These are phyloP conservation scores for Steatornis caripensis DNA, from an alignment of 2,113 vertebrate genomes.

Conservation along the genomic window DNA sequence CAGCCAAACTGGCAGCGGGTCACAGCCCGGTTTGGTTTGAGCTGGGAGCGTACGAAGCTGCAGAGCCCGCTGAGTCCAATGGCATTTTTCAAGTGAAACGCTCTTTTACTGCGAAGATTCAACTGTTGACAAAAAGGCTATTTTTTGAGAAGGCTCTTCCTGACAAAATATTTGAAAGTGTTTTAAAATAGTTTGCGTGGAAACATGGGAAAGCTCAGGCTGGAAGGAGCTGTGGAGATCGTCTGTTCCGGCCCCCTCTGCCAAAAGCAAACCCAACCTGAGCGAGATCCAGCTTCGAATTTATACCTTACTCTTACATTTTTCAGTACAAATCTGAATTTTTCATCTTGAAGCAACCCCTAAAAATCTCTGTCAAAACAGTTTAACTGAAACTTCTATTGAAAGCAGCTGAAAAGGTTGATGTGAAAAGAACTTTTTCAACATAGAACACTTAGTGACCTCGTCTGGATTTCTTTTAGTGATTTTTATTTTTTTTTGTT, in stretches of 20 bases:
- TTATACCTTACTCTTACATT: background rate
- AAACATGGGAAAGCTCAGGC: background rate
- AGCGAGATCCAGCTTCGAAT: background rate
- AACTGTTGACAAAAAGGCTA: background rate
- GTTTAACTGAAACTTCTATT: background rate
- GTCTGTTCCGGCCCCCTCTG: background rate
- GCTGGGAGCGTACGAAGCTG: rapidly evolving
- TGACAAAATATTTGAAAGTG: background rate
- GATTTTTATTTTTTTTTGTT: background rate
- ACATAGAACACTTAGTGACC: background rate
- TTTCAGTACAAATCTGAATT: background rate
- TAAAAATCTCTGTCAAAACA: constrained; percentile 7
- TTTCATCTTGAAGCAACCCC: background rate
- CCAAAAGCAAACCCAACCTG: background rate
- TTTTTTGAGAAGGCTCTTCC: background rate
- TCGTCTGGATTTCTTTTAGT: background rate
- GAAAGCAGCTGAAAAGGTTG: background rate
- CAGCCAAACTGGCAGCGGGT: background rate
- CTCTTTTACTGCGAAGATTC: background rate
- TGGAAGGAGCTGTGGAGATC: background rate
- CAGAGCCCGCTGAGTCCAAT: background rate
- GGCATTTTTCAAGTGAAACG: background rate
- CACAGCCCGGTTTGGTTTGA: background rate
- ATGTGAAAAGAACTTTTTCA: background rate
- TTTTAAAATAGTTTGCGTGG: background rate